Evolutionary conservation across 2,113 vertebrate species (phyloP).

Genomic region (Gavialis gangeticus): DNA sequence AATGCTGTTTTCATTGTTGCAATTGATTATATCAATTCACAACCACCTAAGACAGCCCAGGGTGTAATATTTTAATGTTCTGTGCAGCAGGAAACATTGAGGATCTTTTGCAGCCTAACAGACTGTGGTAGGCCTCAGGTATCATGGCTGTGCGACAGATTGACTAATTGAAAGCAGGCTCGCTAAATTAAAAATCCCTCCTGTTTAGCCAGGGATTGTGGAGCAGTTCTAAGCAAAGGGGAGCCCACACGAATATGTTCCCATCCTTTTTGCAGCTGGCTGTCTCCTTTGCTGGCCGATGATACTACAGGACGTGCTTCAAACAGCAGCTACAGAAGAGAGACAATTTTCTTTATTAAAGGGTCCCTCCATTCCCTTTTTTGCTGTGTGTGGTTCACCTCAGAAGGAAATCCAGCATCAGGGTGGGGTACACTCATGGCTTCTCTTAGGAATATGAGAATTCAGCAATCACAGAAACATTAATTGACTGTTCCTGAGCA

Average conservation of each 20-base stretch:
- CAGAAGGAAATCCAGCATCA: background rate
- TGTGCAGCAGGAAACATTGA: background rate
- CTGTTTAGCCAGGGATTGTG: conserved; percentile 6
- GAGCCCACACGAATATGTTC: background rate
- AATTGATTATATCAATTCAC: conserved; percentile 60
- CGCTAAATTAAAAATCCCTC: conserved; percentile 6
- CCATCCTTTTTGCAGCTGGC: background rate
- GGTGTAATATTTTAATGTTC: conserved; percentile 3
- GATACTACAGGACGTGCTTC: background rate
- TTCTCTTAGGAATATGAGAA: background rate
- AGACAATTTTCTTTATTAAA: background rate
- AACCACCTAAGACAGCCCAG: conserved; percentile 19
- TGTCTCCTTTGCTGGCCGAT: background rate
- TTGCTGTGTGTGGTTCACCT: background rate
- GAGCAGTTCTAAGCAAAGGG: background rate
- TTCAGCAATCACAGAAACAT: no score
- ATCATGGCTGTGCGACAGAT: background rate
- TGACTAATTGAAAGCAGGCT: background rate
- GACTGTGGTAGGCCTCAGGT: background rate
- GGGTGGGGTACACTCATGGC: background rate
- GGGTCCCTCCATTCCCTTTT: background rate
- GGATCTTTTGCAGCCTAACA: background rate
- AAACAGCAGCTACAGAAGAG: background rate
- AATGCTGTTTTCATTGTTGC: conserved; percentile 29
- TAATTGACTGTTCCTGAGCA: no score